Evolutionary conservation across 2,797 vertebrate genomes (phyloP).

Genomic region (Jordanella pulchra): DNA sequence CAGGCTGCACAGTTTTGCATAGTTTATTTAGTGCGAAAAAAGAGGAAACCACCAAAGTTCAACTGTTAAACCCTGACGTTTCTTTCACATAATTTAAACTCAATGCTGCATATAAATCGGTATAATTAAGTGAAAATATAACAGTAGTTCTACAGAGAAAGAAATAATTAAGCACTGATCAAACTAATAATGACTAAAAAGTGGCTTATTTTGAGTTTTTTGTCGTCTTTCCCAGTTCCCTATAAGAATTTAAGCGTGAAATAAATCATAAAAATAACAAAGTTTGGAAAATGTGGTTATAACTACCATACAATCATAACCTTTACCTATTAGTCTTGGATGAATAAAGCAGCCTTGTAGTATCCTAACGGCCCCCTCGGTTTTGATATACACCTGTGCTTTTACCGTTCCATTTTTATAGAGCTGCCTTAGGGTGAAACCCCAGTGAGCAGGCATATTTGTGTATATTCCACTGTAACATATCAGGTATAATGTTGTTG

Average conservation of each 20-base stretch:
- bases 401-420: not conserved
- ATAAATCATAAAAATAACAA: not conserved
- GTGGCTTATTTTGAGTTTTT: not conserved
- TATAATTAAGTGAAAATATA: not conserved
- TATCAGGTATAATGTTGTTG: not conserved
- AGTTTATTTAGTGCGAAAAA: constrained; percentile 42
- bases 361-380: not conserved
- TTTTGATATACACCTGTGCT: not conserved
- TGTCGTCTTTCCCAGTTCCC: not conserved
- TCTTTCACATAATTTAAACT: not conserved
- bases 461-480: not conserved
- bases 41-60: constrained; percentile 67
- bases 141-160: not conserved
- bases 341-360: not conserved
- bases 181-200: not conserved
- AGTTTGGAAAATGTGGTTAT: too few relatives aligned
- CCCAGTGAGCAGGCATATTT: not conserved
- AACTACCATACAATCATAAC: too few relatives aligned
- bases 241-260: not conserved
- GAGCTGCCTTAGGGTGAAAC: too few relatives aligned
- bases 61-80: constrained; percentile 39
- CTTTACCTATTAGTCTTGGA: not conserved
- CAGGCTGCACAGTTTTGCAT: constrained; percentile 47
- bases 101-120: not conserved
- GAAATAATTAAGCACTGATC: not conserved